These are phyloP conservation scores for Pardalotus punctatus DNA, from an alignment of 2,113 vertebrate species.

Conservation along the genomic window DNA sequence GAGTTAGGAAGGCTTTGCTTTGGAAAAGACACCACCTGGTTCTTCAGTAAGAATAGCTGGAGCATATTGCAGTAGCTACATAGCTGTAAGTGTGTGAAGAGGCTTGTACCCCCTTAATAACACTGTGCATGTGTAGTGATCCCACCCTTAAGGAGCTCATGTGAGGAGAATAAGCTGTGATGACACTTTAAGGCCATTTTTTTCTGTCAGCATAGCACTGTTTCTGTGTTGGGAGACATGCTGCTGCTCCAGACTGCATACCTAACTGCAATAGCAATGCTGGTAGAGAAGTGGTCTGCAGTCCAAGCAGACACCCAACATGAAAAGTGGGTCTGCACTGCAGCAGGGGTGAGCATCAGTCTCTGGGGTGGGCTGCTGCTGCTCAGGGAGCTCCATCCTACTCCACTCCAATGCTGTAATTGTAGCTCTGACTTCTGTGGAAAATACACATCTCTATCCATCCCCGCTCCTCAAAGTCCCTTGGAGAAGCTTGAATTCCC, in stretches of 20 bases:
- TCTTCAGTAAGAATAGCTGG: neutral
- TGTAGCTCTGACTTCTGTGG: neutral
- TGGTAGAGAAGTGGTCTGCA: neutral
- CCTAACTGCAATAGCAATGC: neutral
- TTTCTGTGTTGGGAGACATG: neutral
- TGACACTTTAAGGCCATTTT: neutral
- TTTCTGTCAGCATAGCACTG: neutral
- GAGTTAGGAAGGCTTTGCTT: neutral
- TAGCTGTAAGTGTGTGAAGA: neutral
- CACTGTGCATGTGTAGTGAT: neutral
- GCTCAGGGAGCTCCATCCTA: neutral
- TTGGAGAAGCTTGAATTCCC: neutral
- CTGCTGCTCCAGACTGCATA: neutral
- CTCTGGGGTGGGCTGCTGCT: neutral
- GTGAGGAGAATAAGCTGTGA: constrained; percentile 2
- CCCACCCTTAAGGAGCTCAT: neutral
- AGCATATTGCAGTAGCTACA: neutral
- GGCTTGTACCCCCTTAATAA: neutral
- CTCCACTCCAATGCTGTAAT: neutral
- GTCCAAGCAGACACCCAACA: neutral
- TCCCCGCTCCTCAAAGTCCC: neutral
- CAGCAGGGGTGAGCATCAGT: neutral
- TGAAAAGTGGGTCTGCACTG: neutral
- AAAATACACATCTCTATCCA: neutral
- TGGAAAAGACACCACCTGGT: constrained; percentile 13